phyloP scores from a whole-genome alignment of 1,140 invertebrate genomes.

The Dolichoris vasculosae region DNA sequence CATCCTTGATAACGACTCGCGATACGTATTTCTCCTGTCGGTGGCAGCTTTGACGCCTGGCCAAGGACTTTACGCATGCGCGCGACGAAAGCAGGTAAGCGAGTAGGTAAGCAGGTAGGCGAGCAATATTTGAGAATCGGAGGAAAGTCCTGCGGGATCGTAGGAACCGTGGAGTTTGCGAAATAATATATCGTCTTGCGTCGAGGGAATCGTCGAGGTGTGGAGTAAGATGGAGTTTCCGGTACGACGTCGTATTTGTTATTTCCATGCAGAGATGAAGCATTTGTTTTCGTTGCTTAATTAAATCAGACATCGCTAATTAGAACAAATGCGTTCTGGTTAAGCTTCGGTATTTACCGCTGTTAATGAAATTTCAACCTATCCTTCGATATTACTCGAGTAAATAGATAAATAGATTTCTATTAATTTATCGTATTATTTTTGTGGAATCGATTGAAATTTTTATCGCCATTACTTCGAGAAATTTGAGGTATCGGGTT shows the following conservation, averaged over 20 bases:
- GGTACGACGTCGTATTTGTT: background rate
- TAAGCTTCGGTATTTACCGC: background rate
- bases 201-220: background rate
- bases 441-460: too few species aligned
- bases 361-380: background rate
- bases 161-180: background rate
- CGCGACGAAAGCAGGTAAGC: background rate
- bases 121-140: background rate
- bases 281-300: background rate
- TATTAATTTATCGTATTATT: too few species aligned
- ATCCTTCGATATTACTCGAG: background rate
- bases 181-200: background rate
- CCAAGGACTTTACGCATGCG: background rate
- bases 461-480: too few species aligned
- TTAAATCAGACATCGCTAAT: background rate
- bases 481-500: too few species aligned
- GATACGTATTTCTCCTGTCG: background rate
- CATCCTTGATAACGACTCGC: background rate
- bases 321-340: background rate
- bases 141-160: background rate
- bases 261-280: background rate
- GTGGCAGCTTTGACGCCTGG: background rate
- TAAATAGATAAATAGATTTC: too few species aligned
- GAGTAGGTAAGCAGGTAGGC: background rate
- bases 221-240: background rate